Base-by-base conservation (phyloP, 2,888 invertebrate species). In the Himalopsyche tibetana region DNA sequence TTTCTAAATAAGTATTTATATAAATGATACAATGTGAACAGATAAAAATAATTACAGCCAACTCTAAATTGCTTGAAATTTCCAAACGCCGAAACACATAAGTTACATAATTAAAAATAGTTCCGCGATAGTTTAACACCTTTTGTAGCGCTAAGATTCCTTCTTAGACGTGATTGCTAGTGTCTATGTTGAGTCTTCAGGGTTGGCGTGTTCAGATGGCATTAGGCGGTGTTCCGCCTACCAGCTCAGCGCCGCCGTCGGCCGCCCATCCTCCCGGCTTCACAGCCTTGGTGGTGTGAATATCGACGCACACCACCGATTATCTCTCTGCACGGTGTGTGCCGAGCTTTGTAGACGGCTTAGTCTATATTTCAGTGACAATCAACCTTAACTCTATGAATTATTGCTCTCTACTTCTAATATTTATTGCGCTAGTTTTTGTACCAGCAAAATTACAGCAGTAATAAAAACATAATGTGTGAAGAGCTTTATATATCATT, bases 231-330 rank as follows among this genome's bases (percentile, higher is more conserved):
- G 80, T 15, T 28, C 84, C 38, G 80, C 63, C 84, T 28, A 80
- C 80, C 36, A n/a, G 38, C 80, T 42, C 80, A 42, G 80, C 51
- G 51, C 80, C 40, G 40, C 28, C 42, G 80, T 19, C 80, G 45
- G n/a, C 80, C 80, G 40, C 80, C 45, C 45, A 38, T 36, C 40
- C 80, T 38, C n/a, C 80, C 42, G 28, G 45, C 80, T 11, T 80
- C 80, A n/a, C 80, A 80, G 80, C 42, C 42, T 17, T 80, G 28
- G 40, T 51, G 45, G 80, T 51, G 80, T 51, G 42, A 80, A 80
- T 80, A 80, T 80, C 80, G 80, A 80, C 80, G 80, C 80, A 80
- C 80, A 80, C 80, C 74, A 42, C n/a, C 45, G 80, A 80, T 80
- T 80, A 80, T 80, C 80, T n/a, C 9, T 45, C 80, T n/a, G 45